A percentile compares a stretch with the other conserved stretches of the same genome.
These are phyloP conservation scores for Xerus rutilus DNA, from an alignment of 2,797 vertebrate genomes.

Conservation along the genomic window DNA sequence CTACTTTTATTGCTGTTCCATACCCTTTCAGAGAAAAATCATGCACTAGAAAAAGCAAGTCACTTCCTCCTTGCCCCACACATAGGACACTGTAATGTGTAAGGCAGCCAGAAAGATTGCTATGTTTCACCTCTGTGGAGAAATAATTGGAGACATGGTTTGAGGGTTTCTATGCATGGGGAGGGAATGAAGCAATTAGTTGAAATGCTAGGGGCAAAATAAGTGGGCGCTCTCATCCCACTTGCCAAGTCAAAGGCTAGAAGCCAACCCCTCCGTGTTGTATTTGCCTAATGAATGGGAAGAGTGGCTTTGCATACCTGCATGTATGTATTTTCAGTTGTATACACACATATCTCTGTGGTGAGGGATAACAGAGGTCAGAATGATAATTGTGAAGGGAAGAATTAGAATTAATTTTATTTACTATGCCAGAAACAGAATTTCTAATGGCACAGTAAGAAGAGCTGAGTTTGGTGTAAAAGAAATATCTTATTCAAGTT, in stretches of 20 bases:
- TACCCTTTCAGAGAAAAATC: slow-evolving; percentile 28
- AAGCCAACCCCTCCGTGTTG: background rate
- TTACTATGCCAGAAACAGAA: slow-evolving; percentile 48
- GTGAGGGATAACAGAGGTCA: background rate
- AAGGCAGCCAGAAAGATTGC: slow-evolving; percentile 36
- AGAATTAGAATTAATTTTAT: background rate
- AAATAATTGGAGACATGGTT: slow-evolving; percentile 69
- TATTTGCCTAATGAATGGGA: background rate
- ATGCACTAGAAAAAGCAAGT: slow-evolving; percentile 50
- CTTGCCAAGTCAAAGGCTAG: slow-evolving; percentile 35
- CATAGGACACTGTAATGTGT: background rate
- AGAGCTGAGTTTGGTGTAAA: slow-evolving; percentile 40
- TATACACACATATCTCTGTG: background rate
- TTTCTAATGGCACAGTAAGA: slow-evolving; percentile 25
- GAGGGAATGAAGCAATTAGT: slow-evolving; percentile 63
- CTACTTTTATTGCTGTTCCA: slow-evolving; percentile 58
- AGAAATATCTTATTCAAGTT: slow-evolving; percentile 65
- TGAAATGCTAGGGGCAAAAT: slow-evolving; percentile 66
- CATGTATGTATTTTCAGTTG: background rate
- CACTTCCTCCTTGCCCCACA: background rate
- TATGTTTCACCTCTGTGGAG: slow-evolving; percentile 63
- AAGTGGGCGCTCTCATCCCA: slow-evolving; percentile 43
- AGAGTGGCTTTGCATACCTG: background rate
- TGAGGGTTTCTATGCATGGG: slow-evolving; percentile 66
- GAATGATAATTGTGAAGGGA: background rate